Evolutionary conservation across 2,888 invertebrate genomes (phyloP).

Genomic region (Drosophila putrida): DNA sequence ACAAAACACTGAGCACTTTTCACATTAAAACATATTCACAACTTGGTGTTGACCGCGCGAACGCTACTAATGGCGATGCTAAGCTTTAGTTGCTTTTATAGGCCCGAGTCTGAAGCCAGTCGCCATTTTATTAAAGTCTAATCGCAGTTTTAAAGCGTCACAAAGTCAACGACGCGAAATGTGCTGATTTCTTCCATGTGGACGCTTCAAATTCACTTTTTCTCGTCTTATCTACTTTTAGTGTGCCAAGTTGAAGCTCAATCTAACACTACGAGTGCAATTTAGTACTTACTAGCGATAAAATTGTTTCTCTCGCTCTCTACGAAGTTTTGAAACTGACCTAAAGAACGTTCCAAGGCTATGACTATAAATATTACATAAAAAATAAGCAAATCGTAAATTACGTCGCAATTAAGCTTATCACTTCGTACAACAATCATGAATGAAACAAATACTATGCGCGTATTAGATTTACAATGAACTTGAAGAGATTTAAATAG

Average conservation of each 20-base stretch:
- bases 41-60: conserved; percentile 42
- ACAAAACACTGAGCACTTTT: neutral
- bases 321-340: conserved; percentile 44
- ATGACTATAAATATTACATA: conserved; percentile 29
- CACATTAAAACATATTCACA: conserved; percentile 41
- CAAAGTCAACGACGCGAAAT: conserved; percentile 33
- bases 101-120: conserved; percentile 16
- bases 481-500: conserved; percentile 5
- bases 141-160: conserved; percentile 21
- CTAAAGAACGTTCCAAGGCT: conserved; percentile 46
- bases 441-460: conserved; percentile 28
- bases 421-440: conserved; percentile 28
- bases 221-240: conserved; percentile 56
- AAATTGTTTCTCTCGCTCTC: conserved; percentile 41
- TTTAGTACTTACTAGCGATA: conserved; percentile 50
- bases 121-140: conserved; percentile 54
- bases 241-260: conserved; percentile 61
- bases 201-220: conserved; percentile 45
- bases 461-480: conserved; percentile 26
- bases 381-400: conserved; percentile 12
- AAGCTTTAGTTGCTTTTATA: conserved; percentile 60
- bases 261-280: conserved; percentile 32
- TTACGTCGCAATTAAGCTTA: conserved; percentile 50
- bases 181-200: conserved; percentile 37
- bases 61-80: conserved; percentile 50